phyloP scores from a whole-genome alignment of 2,888 invertebrate species.

The Eupithecia centaureata region DNA sequence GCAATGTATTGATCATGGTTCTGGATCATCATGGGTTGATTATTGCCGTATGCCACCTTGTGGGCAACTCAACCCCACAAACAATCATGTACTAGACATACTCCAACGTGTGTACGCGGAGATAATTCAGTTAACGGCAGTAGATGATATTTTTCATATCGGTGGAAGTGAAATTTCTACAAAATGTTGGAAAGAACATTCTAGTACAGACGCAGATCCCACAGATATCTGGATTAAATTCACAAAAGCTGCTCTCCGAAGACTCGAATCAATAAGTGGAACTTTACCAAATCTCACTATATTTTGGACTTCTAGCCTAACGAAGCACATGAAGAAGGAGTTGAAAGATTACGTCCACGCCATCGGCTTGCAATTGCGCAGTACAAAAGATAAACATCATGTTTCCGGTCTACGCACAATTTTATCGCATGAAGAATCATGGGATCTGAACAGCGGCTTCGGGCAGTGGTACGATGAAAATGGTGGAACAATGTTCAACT shows the following conservation, averaged over 20 bases:
- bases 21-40: constrained; percentile 86
- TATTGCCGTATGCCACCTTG: constrained; percentile 92
- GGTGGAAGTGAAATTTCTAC: constrained; percentile 90
- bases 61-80: constrained; percentile 90
- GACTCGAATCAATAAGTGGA: constrained; percentile 81
- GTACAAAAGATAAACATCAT: constrained; percentile 80
- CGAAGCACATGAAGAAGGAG: constrained; percentile 57
- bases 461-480: constrained; percentile 91
- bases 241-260: constrained; percentile 84
- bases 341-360: constrained; percentile 54
- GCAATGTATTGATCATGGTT: constrained; percentile 88
- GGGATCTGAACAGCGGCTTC: constrained; percentile 93
- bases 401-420: constrained; percentile 87
- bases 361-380: constrained; percentile 82
- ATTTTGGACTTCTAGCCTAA: constrained; percentile 62
- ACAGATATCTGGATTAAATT: constrained; percentile 89
- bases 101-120: constrained; percentile 89
- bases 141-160: constrained; percentile 90
- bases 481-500: constrained; percentile 90
- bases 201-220: constrained; percentile 84
- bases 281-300: constrained; percentile 62
- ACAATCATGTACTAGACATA: constrained; percentile 87
- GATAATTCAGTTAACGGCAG: constrained; percentile 88
- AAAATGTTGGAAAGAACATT: constrained; percentile 87
- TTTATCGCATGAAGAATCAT: constrained; percentile 91